Evolutionary conservation across 37 sponge, comb jelly and placozoan species (phyloP), one percentile per base, ranked within the genome.

Genomic region (Petrosia ficiformis): DNA sequence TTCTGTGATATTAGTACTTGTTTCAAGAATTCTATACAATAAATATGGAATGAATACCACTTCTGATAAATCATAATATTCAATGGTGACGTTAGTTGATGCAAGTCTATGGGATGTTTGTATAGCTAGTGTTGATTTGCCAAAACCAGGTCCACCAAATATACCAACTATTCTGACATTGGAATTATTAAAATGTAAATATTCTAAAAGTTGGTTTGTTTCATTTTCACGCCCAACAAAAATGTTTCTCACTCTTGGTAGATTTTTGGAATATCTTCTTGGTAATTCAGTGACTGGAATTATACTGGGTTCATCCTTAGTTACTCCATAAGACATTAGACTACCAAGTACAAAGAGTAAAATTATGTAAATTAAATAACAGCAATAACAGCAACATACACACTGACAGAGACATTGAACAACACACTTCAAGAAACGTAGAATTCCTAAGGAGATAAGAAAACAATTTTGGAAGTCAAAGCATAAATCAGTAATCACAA

Each of bases 131-230:
- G 54, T 48, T 48, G 54, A 48, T 14, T 48, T 48, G 8, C 54
- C 54, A 48, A 48, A 19, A 19, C 54, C 54, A 48, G 54, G 54
- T 48, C 54, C 54, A 48, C 54, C 54, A 48, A 48, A 48, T 48
- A 48, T 48, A 19, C 54, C 54, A 48, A 48, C 14, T 48, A 48
- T 48, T 48, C 14, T 14, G 14, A 48, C 54, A 14, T 8, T 48
- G 8, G 54, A 48, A 14, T 48, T 48, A 48, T 48, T 8, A 48
- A 48, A 48, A 48, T 48, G 8, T 14, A 48, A 48, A 48, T 19
- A 48, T 19, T 14, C 14, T 8, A 48, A 8, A 8, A 48, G 14
- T 19, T 8, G 8, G 14, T 48, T 8, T 48, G 14, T 8, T 48
- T 48, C 54, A 48, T 8, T 48, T 8, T 48, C 54, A 19, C 54